Evolutionary conservation across 2,888 invertebrate species (phyloP).

Genomic region (Carabus problematicus): DNA sequence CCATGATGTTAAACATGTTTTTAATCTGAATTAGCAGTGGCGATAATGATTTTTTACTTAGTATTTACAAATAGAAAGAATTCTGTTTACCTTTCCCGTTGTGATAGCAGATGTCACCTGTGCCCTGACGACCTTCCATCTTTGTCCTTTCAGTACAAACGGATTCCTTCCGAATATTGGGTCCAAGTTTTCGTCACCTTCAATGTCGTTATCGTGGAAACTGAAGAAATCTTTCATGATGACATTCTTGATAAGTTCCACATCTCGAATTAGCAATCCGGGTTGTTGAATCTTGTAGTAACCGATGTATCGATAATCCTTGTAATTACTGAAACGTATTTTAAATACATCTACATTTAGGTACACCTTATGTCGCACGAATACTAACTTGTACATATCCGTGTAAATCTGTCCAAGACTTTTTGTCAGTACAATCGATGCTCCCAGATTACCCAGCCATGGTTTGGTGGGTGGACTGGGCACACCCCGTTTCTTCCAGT

Average conservation of each 20-base stretch:
- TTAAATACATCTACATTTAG: neutral
- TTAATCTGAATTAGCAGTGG: slow-evolving; percentile 56
- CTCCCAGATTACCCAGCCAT: slow-evolving; percentile 51
- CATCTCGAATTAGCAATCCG: slow-evolving; percentile 52
- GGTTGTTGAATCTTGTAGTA: slow-evolving; percentile 53
- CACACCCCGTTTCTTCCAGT: slow-evolving; percentile 50
- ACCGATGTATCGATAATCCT: slow-evolving; percentile 54
- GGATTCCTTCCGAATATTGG: slow-evolving; percentile 61
- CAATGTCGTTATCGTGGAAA: slow-evolving; percentile 56
- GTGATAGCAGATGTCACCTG: slow-evolving; percentile 63
- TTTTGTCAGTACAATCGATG: slow-evolving; percentile 47
- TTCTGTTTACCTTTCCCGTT: slow-evolving; percentile 59
- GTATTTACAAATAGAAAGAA: too few relatives aligned
- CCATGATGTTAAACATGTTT: slow-evolving; percentile 60
- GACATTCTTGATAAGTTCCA: slow-evolving; percentile 54
- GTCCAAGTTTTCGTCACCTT: slow-evolving; percentile 57
- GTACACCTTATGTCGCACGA: too few relatives aligned
- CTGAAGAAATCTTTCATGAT: slow-evolving; percentile 54
- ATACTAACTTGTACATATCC: slow-evolving; percentile 52
- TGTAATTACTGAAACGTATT: slow-evolving; percentile 50
- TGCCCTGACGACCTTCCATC: slow-evolving; percentile 61
- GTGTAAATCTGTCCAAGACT: slow-evolving; percentile 48
- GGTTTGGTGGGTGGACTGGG: slow-evolving; percentile 47
- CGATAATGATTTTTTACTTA: too few relatives aligned
- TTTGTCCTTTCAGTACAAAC: slow-evolving; percentile 59